These are phyloP conservation scores for Trichechus manatus DNA, from an alignment of 2,113 vertebrate species.

Conservation along the genomic window DNA sequence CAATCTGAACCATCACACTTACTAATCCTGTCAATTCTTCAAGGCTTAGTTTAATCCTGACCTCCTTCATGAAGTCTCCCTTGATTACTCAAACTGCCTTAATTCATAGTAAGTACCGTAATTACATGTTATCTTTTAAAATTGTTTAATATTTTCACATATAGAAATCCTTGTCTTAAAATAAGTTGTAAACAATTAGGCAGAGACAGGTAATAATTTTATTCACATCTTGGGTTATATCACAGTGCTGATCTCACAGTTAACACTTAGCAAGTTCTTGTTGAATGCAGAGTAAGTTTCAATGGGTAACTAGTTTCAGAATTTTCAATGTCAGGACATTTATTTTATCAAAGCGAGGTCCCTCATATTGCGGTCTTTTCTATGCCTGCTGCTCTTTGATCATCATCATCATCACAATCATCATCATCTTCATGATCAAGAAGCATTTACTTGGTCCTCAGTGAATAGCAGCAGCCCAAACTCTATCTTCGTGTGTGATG, in stretches of 20 bases:
- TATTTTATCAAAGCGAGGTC: not conserved
- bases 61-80: not conserved
- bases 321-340: not conserved
- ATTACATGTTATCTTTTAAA: slow-evolving; percentile 4
- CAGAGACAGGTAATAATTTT: not conserved
- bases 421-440: not conserved
- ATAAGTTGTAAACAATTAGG: not conserved
- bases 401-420: not conserved
- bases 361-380: not conserved
- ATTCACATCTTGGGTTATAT: not conserved
- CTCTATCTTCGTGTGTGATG: not conserved
- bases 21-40: not conserved
- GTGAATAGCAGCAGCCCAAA: not conserved
- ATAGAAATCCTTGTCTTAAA: not conserved
- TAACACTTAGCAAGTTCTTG: not conserved
- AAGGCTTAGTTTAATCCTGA: not conserved
- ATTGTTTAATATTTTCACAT: not conserved
- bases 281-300: not conserved
- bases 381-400: not conserved
- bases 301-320: not conserved
- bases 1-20: not conserved
- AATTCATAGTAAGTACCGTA: not conserved
- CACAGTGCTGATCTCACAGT: not conserved
- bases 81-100: not conserved
- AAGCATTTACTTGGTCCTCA: not conserved